Base-by-base conservation (phyloP, 2,113 vertebrate species). In the Megaleporinus macrocephalus region DNA sequence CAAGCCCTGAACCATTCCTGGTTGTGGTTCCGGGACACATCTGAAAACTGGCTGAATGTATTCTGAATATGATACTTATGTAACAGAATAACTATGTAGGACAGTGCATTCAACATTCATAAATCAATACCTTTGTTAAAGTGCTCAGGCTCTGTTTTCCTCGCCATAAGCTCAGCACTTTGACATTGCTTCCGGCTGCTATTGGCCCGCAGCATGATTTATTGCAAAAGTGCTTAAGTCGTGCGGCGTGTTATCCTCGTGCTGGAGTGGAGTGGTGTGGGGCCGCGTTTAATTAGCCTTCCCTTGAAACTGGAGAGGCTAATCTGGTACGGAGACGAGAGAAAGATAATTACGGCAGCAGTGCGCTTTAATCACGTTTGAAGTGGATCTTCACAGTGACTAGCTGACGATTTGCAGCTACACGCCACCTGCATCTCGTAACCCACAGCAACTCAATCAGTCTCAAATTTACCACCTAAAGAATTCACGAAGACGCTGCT, bases 261-360 rank as follows among this genome's bases (percentile, higher is more conserved):
- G 62, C 61, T 73, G 27, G 29, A 7, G 76, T 61, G 30, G 77
- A 84, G 61, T 74, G 74, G 73, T 22, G 66, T 20, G 76, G 75
- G 71, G 82, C 82, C 53, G 70, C 57, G 80, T 84, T 84, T 76
- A 79, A 80, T 86, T 77, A 76, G 55, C 62, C 68, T 69, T 73
- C 73, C 62, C 61, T 73, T 80, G 62, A 79, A 86, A 84, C 75
- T 68, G 36, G 68, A 69, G 53, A 73, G 70, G n/a, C 63, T 85
- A 82, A 82, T 86, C 82, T 84, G 3, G 24, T 75, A 30, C 82
- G 49, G 49, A 73, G 66, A 74, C 82, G 59, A n/a, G 68, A 36
- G 76, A 66, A 55, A 80, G 65, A 79, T 81, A 68, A 79, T 83
- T 79, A 81, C 33, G 70, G 55, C 20, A 63, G 33, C 29, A 61